A percentile compares a stretch with the other conserved stretches of the same genome.
phyloP scores from a whole-genome alignment of 2,888 invertebrate genomes.

The Rhyacophila evoluta region DNA sequence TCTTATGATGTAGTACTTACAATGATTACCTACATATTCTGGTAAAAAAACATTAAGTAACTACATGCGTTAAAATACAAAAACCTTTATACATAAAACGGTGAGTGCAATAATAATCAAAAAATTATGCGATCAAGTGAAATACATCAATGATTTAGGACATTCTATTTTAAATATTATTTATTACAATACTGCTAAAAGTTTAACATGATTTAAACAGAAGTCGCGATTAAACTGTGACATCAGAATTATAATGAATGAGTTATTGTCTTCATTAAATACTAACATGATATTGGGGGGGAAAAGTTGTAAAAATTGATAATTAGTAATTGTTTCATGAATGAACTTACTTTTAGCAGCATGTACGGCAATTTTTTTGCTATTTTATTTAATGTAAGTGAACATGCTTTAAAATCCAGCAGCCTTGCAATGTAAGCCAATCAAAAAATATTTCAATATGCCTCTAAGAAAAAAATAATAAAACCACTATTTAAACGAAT shows the following conservation, averaged over 20 bases:
- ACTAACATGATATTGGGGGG: background rate
- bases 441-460: background rate
- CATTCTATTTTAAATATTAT: too few relatives aligned
- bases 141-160: background rate
- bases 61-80: slow-evolving; percentile 6
- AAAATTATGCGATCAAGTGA: background rate
- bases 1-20: slow-evolving; percentile 5
- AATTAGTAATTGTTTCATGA: too few relatives aligned
- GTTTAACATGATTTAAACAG: too few relatives aligned
- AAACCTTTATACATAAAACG: slow-evolving; percentile 4
- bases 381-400: background rate
- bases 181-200: slow-evolving; percentile 3
- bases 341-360: background rate
- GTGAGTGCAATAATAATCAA: background rate
- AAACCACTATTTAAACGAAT: background rate
- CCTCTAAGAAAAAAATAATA: too few relatives aligned
- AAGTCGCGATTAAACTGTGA: too few relatives aligned
- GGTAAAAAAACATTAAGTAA: slow-evolving; percentile 24
- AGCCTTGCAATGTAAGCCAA: background rate
- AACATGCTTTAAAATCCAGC: background rate
- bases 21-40: slow-evolving; percentile 15
- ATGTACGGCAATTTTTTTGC: background rate
- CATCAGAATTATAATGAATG: background rate
- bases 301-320: too few relatives aligned
- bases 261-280: slow-evolving; percentile 10